Evolutionary conservation across 2,113 vertebrate species (phyloP), one percentile per base, ranked within the genome.

Genomic region (Etheostoma spectabile): DNA sequence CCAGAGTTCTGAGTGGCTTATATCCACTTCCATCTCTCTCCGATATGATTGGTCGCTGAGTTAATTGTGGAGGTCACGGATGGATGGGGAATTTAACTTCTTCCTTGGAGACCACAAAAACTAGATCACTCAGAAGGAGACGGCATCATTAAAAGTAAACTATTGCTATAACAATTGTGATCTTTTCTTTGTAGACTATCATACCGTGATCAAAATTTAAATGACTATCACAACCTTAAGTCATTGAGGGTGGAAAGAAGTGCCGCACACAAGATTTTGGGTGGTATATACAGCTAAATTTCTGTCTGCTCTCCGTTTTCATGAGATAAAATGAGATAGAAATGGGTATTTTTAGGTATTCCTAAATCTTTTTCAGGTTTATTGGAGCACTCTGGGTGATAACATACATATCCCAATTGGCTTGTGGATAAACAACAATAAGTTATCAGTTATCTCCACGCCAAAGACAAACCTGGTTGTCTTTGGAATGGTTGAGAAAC

Each of bases 61-160:
- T 89, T 93, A 88, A 90, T 89, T 91, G 88, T 82, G 79, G 87
- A 91, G 91, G 91, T 92, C 90, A 81, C 33, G 60, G 86, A 76
- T 81, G 86, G 80, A 85, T 88, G 74, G 86, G 89, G 88, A 92
- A 90, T 92, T 88, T 51, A 83, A 86, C 38, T 65, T 77, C 68
- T 79, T 85, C 91, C 90, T 87, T 16, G 35, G 89, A 91, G 91
- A 90, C 83, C 38, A 61, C 48, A 74, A 84, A 90, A 93, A 90
- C 89, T 92, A 92, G 91, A 94, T 94, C 90, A 91, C 59, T 76
- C 74, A 85, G 71, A 74, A 63, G 63, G 72, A 88, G 84, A 87
- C 24, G n/a, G 84, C 57, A 92, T 90, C 63, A 51, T 89, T 83
- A 81, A 83, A 89, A 87, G 76, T 76, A 74, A 91, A 90, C 56